Percentiles rank a stretch among this genome's conserved stretches.
Conservation (phyloP, 1,140 invertebrate genomes). For the Drosophila saltans region DNA sequence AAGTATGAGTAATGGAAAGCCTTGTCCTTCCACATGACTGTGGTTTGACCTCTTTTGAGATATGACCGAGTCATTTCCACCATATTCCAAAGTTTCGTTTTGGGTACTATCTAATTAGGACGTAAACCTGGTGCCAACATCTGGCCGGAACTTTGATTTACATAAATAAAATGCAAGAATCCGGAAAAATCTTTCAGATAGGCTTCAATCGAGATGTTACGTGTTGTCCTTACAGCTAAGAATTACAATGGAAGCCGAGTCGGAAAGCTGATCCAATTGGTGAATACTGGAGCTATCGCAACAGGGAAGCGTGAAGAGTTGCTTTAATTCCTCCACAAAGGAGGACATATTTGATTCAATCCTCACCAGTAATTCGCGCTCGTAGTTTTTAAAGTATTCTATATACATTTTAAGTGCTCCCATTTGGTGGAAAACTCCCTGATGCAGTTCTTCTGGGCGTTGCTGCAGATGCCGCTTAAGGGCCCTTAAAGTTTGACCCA, state of each 20-base stretch:
- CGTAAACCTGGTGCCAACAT: slow-evolving; percentile 89
- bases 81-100: slow-evolving; percentile 90
- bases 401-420: slow-evolving; percentile 88
- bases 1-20: slow-evolving; percentile 93
- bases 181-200: slow-evolving; percentile 86
- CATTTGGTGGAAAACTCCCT: slow-evolving; percentile 87
- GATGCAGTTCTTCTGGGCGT: slow-evolving; percentile 84
- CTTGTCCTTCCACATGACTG: slow-evolving; percentile 91
- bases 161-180: slow-evolving; percentile 92
- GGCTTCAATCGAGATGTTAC: slow-evolving; percentile 91
- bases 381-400: slow-evolving; percentile 86
- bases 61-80: slow-evolving; percentile 89
- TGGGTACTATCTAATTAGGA: slow-evolving; percentile 84
- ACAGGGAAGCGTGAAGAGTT: slow-evolving; percentile 86
- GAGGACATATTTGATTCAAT: slow-evolving; percentile 86
- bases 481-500: slow-evolving; percentile 86
- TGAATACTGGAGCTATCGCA: slow-evolving; percentile 85
- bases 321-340: slow-evolving; percentile 87
- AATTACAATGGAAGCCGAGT: slow-evolving; percentile 84
- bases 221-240: slow-evolving; percentile 89
- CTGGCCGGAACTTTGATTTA: slow-evolving; percentile 89
- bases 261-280: slow-evolving; percentile 82
- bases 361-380: slow-evolving; percentile 86
- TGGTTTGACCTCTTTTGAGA: slow-evolving; percentile 89
- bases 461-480: slow-evolving; percentile 86